A percentile compares a stretch with the other conserved stretches of the same genome.
Conservation (phyloP, 2,888 invertebrate genomes). For the Hermaeophaga mercurialis region DNA sequence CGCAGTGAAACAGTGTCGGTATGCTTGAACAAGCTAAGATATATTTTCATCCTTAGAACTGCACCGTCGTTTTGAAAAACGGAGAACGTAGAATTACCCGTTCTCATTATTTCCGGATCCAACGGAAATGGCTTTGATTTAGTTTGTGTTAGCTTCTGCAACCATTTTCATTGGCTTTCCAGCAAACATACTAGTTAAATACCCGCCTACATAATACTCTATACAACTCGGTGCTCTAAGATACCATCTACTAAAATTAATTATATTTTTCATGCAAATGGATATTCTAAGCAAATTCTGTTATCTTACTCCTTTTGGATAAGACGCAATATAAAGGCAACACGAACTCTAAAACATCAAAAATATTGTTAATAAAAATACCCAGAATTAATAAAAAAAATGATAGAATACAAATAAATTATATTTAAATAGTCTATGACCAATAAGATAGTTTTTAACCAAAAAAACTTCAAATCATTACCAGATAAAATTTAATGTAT, state of each 20-base stretch:
- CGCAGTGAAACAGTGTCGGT: neutral
- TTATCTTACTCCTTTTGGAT: no score
- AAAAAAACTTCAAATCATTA: no score
- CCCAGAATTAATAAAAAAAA: no score
- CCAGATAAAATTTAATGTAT: no score
- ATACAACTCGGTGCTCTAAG: neutral
- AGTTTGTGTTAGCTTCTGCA: constrained; percentile 9
- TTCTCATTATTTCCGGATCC: constrained; percentile 24
- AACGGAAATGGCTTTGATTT: constrained; percentile 20
- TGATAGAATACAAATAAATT: no score
- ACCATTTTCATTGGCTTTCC: neutral
- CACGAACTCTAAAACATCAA: no score
- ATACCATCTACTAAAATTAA: constrained; percentile 2
- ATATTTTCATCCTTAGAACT: constrained; percentile 14
- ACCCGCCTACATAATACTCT: neutral
- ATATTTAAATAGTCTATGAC: no score
- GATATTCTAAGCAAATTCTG: no score
- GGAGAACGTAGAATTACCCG: constrained; percentile 10
- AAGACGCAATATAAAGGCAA: no score
- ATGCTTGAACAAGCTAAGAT: constrained; percentile 12
- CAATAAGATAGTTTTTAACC: no score
- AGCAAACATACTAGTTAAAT: neutral
- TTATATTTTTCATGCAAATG: neutral
- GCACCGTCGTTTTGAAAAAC: constrained; percentile 14
- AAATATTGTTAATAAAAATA: no score